A percentile compares a stretch with the other conserved stretches of the same genome.
phyloP scores from a whole-genome alignment of 2,888 invertebrate species.

The Gnatocerus cornutus region DNA sequence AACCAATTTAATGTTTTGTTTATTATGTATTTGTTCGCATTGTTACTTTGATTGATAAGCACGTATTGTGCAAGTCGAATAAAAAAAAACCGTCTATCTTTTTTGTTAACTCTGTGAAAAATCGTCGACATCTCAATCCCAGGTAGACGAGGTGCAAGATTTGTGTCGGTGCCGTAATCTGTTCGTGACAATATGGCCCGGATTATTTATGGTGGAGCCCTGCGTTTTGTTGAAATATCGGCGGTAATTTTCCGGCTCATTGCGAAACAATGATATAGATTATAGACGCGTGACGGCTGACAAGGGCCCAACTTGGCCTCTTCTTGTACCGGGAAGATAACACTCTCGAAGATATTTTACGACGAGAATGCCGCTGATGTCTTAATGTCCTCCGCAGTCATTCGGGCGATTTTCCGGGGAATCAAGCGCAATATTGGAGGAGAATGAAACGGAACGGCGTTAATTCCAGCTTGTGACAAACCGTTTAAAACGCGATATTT shows the following conservation, averaged over 20 bases:
- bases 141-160: slow-evolving; percentile 40
- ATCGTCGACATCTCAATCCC: slow-evolving; percentile 36
- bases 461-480: too few species aligned
- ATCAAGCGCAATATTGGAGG: too few species aligned
- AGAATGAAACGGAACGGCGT: too few species aligned
- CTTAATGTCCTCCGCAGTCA: slow-evolving; percentile 54
- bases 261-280: slow-evolving; percentile 61
- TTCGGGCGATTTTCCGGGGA: slow-evolving; percentile 20
- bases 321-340: slow-evolving; percentile 59
- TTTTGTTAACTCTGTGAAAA: neutral
- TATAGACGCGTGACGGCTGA: slow-evolving; percentile 60
- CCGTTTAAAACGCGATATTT: neutral
- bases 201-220: slow-evolving; percentile 56
- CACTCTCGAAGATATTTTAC: slow-evolving; percentile 58
- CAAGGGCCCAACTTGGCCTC: slow-evolving; percentile 60
- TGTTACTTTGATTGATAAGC: too few species aligned
- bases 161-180: slow-evolving; percentile 32
- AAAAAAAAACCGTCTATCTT: neutral
- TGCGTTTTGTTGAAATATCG: slow-evolving; percentile 60
- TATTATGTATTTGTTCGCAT: too few species aligned
- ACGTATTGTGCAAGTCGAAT: too few species aligned
- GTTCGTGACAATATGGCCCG: slow-evolving; percentile 31
- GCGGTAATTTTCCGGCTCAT: slow-evolving; percentile 60
- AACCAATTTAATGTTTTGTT: too few species aligned
- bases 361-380: slow-evolving; percentile 59